Evolutionary conservation across 1,140 invertebrate species (phyloP).

Genomic region (Conus ventricosus): DNA sequence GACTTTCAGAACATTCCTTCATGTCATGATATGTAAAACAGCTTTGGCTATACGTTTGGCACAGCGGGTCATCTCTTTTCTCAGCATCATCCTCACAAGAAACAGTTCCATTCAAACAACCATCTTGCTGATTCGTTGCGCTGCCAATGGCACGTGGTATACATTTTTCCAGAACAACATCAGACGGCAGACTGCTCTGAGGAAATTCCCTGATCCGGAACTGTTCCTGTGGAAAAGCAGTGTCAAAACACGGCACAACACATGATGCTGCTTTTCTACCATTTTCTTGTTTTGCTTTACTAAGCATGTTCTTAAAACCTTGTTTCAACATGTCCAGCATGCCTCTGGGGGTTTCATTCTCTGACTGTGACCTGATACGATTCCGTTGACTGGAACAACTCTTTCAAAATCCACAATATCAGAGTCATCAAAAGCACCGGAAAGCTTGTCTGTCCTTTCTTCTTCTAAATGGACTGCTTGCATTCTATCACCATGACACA

Average conservation of each 20-base stretch:
- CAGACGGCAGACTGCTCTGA: slow-evolving; percentile 54
- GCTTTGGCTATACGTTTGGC: neutral
- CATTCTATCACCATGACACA: neutral
- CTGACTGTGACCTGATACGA: neutral
- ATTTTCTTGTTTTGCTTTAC: slow-evolving; percentile 1
- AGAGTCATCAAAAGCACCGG: neutral
- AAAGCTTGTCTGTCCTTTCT: neutral
- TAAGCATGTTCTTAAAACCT: slow-evolving; percentile 8
- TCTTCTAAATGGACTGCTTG: neutral
- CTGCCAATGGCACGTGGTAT: neutral
- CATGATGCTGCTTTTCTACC: neutral
- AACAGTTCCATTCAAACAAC: neutral
- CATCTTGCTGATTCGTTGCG: neutral
- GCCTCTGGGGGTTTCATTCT: neutral
- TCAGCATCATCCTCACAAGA: neutral
- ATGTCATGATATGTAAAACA: neutral
- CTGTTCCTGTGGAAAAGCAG: slow-evolving; percentile 2
- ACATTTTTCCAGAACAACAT: neutral
- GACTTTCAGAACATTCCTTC: neutral
- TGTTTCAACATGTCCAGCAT: slow-evolving; percentile 13
- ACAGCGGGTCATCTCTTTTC: neutral
- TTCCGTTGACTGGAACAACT: neutral
- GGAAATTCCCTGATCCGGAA: slow-evolving; percentile 63
- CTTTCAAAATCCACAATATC: neutral
- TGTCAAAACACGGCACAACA: neutral